Base-by-base conservation (phyloP, 2,888 invertebrate genomes). In the Diogma glabrata region DNA sequence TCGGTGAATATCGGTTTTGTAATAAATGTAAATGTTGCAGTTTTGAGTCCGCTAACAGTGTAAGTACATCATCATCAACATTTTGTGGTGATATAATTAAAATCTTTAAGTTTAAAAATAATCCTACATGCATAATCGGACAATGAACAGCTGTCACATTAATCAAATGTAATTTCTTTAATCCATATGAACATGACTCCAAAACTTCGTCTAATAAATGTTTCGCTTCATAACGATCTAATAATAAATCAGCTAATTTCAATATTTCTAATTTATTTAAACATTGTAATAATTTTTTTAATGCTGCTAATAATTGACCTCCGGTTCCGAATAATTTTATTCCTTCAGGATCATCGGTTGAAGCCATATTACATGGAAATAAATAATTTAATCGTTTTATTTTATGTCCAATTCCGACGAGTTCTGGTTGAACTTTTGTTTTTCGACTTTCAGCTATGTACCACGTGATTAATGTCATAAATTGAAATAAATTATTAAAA, bases 401-500 rank as follows among this genome's bases (percentile, higher is more conserved):
- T 46, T 76, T 73, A 1, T 66, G 65, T 1, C 81, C 82, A 49
- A 81, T 72, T 6, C 75, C 78, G 6, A 47, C 43, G 3, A 69
- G 53, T 12, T 67, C 66, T 0, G 53, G 53, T 6, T 60, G 56
- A 1, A 63, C 61, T 53, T 64, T 60, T 43, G 45, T 17, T 30
- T 55, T 55, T 19, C 33, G 22, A 20, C 53, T 47, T 60, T 75
- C 76, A 57, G 83, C 82, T 1, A 80, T 75, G 61, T 81, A 87
- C 75, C 82, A 83, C 0, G 83, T 78, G n/a, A 88, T 64, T 72
- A 88, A 80, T 52, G 84, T 81, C 78, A 89, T 84, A 61, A 89
- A 89, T 64, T 88, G 87, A 64, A 83, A 87, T 38, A 89, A 74
- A 64, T 88, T 88, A 65, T 84, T 83, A 60, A 87, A 85, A 64